Evolutionary conservation across 2,888 invertebrate genomes (phyloP), one percentile per base, ranked within the genome.

Genomic region (Lapara coniferarum): DNA sequence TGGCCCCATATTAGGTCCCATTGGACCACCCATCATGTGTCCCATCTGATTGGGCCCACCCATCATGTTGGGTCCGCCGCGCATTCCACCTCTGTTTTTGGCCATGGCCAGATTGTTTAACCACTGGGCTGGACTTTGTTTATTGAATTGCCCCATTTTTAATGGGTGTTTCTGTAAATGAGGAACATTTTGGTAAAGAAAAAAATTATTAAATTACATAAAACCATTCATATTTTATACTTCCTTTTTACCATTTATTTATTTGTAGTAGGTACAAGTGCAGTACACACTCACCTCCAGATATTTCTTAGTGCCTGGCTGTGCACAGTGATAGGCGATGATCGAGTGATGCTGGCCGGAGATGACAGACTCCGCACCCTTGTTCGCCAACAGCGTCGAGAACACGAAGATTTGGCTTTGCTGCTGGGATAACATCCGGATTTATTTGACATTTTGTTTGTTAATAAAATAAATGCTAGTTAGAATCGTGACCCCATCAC

Each of bases 371-470:
- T 99, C 98, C 0, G 99, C 99, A 7, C 98, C 98, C 85, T 98
- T 97, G 90, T 99, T 99, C 5, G 99, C 99, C 90, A 98, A 93
- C 81, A 96, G 94, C 10, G 99, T 99, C 30, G 98, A 98, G 94
- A 99, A 99, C 78, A 99, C 99, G 95, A 98, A 99, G 88, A 99
- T 98, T 91, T 99, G 98, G 92, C 98, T 98, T 92, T 99, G 98
- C 91, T 99, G 98, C 94, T 98, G 98, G 97, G 97, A 97, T 78
- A 85, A 87, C 73, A 85, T 78, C 75, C 75, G 25, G 37, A 68
- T 69, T 69, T 69, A 73, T 78, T 79, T 74, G 80, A 75, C 73
- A 77, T 70, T 66, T 70, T 77, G 44, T 44, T 19, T 53, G 4
- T 19, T 25, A 52, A 14, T 13, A 14, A 25, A 0, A 19, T 7